These are phyloP conservation scores for Baccha elongata DNA, from an alignment of 2,888 invertebrate species.

Conservation along the genomic window DNA sequence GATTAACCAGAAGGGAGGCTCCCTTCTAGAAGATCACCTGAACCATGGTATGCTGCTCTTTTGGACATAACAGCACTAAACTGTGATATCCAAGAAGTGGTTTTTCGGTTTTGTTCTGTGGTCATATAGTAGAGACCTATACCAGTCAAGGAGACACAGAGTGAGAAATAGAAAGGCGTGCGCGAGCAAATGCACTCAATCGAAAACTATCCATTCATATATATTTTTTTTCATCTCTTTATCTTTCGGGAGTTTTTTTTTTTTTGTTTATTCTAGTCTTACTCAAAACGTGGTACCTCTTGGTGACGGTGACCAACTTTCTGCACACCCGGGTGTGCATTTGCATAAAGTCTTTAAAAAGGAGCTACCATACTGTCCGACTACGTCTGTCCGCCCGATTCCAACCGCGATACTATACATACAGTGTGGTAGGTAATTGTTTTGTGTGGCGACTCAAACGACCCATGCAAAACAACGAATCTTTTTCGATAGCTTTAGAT, in stretches of 20 bases:
- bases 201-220: slow-evolving; percentile 63
- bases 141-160: slow-evolving; percentile 11
- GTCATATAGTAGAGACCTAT: slow-evolving; percentile 15
- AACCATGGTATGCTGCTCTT: slow-evolving; percentile 21
- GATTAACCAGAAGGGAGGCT: background rate
- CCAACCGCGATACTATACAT: background rate
- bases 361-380: slow-evolving; percentile 36
- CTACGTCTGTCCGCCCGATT: slow-evolving; percentile 7
- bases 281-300: slow-evolving; percentile 24
- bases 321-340: slow-evolving; percentile 64
- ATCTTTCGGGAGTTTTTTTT: slow-evolving; percentile 52
- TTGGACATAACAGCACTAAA: slow-evolving; percentile 30
- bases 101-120: slow-evolving; percentile 45
- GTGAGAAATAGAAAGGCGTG: slow-evolving; percentile 70
- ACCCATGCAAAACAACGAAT: slow-evolving; percentile 44
- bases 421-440: slow-evolving; percentile 64
- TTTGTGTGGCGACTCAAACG: slow-evolving; percentile 45
- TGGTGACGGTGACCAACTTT: slow-evolving; percentile 68
- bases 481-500: slow-evolving; percentile 26
- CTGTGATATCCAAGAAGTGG: slow-evolving; percentile 46
- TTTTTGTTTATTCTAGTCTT: background rate
- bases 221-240: slow-evolving; percentile 32
- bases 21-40: slow-evolving; percentile 47
- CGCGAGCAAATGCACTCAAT: slow-evolving; percentile 57
- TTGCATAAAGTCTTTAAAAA: slow-evolving; percentile 69